phyloP scores from a whole-genome alignment of 2,888 invertebrate species.

The Phorcus lineatus region DNA sequence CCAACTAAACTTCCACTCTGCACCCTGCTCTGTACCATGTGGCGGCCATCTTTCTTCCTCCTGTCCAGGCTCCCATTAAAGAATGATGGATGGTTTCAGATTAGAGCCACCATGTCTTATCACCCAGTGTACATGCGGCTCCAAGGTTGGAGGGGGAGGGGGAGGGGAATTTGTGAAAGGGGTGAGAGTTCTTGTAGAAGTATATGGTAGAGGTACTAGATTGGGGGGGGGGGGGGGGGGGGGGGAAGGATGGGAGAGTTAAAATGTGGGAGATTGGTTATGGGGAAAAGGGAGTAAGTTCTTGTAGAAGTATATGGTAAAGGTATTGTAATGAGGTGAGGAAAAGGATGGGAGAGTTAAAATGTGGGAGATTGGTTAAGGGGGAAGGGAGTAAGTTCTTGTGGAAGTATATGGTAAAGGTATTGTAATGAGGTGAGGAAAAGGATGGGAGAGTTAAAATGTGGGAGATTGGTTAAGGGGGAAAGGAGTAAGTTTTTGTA shows the following conservation, averaged over 20 bases:
- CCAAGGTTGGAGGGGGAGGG: too few relatives aligned
- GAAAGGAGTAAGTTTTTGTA: too few relatives aligned
- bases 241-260: background rate
- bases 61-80: background rate
- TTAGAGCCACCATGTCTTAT: background rate
- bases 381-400: too few relatives aligned
- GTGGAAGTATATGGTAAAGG: too few relatives aligned
- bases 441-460: too few relatives aligned
- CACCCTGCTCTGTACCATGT: background rate
- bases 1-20: background rate
- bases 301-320: too few relatives aligned
- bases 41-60: slow-evolving; percentile 23
- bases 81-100: background rate
- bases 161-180: background rate
- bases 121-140: background rate
- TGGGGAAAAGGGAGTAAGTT: background rate
- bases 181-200: background rate
- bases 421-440: too few relatives aligned
- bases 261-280: background rate
- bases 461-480: too few relatives aligned
- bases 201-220: background rate
- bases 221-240: background rate
- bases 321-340: too few relatives aligned
- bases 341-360: too few relatives aligned
- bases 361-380: too few relatives aligned